Base-by-base conservation (phyloP, 2,113 vertebrate species). In the Scytalopus superciliaris region DNA sequence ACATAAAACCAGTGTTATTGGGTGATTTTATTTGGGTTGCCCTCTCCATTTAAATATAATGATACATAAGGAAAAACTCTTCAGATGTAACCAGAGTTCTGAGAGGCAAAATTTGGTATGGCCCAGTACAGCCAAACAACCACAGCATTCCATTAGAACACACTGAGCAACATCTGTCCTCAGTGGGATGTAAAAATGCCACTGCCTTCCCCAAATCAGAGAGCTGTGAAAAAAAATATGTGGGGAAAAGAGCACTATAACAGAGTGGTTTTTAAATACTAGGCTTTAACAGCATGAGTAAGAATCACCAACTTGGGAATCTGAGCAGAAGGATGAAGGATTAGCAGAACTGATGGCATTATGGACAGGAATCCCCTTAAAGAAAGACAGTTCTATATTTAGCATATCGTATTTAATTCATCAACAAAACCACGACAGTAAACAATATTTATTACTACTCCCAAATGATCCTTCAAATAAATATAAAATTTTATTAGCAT, bases 331-430 rank as follows among this genome's bases (percentile, higher is more conserved):
- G 89, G 89, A 88, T 78, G 89, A 64, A 77, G 79, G 89, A 96
- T 95, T 94, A 95, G 87, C 72, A 70, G 74, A 96, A 96, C n/a
- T 84, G 93, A 94, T 69, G 90, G 85, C 76, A 95, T 93, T 93
- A 94, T 33, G 45, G 62, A 55, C 35, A 91, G 82, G 84, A 95
- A 96, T 94, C 81, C 84, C 82, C 86, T 96, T 86, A 88, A 95
- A 96, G 91, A 90, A 70, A 89, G 84, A 93, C 70, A 92, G 52
- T 37, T 69, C 87, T 93, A 80, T 94, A 91, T 90, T 95, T 95
- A 90, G 82, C 55, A 74, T 74, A 39, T 56, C 5, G 2, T 87
- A 78, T 81, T 93, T 91, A 90, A 92, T 89, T 94, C 63, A 77
- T 80, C 56, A 90, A 44, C 82, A 90, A 72, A 95, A 27, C 50